Conservation (phyloP, 2,797 vertebrate species). For the Pangasius djambal region DNA sequence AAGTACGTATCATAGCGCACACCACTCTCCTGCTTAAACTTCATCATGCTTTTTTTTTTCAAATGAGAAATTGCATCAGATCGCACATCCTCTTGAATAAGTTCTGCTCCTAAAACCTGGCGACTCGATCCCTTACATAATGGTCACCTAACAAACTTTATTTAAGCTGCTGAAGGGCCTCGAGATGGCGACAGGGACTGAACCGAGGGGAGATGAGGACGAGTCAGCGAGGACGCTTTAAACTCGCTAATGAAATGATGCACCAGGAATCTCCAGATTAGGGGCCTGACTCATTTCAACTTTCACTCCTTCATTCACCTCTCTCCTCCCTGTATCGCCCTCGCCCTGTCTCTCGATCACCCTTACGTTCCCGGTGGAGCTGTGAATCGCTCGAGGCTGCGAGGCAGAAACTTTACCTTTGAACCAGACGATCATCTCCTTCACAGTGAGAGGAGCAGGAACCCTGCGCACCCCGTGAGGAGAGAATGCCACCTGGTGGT, state of each 20-base stretch:
- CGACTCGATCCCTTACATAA: not conserved
- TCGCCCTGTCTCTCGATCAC: not conserved
- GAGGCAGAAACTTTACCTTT: slow-evolving; percentile 38
- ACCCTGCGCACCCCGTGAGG: not conserved
- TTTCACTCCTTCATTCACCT: slow-evolving; percentile 12
- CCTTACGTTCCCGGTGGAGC: not conserved
- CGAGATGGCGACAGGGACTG: slow-evolving; percentile 14
- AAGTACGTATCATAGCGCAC: not conserved
- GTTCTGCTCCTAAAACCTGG: not conserved
- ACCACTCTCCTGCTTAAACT: not conserved
- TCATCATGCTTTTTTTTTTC: not conserved
- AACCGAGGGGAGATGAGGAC: not conserved
- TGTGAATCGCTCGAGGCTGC: slow-evolving; percentile 26
- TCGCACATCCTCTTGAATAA: not conserved
- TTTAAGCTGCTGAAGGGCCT: slow-evolving; percentile 10
- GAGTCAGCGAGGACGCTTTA: slow-evolving; percentile 2
- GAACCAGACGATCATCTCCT: slow-evolving; percentile 2
- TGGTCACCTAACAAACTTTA: slow-evolving; percentile 2
- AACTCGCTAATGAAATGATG: not conserved
- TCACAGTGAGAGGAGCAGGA: not conserved
- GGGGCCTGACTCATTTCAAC: slow-evolving; percentile 14
- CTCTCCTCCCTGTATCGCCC: not conserved
- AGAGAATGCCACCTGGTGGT: slow-evolving; percentile 46
- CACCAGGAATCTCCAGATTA: not conserved
- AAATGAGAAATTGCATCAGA: not conserved